Evolutionary conservation across 2,888 invertebrate species (phyloP).

Genomic region (Metellina segmentata): DNA sequence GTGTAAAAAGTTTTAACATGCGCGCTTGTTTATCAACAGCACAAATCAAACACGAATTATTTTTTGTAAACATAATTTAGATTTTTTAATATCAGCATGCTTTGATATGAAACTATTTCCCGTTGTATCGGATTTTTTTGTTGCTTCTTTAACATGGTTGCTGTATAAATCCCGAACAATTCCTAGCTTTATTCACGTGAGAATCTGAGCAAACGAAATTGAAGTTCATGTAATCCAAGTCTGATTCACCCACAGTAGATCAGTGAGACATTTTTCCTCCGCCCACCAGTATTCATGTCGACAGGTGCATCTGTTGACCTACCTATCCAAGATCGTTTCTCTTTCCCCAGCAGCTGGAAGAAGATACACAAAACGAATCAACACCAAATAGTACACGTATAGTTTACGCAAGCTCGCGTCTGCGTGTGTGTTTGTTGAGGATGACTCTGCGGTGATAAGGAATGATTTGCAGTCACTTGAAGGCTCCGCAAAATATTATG

Average conservation of each 20-base stretch:
- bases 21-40: too few species aligned
- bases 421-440: conserved; percentile 43
- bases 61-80: too few species aligned
- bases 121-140: too few species aligned
- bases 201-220: neutral
- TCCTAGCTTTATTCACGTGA: neutral
- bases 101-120: too few species aligned
- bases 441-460: conserved; percentile 53
- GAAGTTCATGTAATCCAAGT: conserved; percentile 17
- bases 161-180: neutral
- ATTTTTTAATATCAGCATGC: too few species aligned
- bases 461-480: conserved; percentile 15
- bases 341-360: conserved; percentile 49
- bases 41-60: too few species aligned
- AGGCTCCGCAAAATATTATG: conserved; percentile 11
- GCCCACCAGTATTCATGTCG: conserved; percentile 56
- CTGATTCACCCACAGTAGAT: conserved; percentile 45
- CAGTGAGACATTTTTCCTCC: conserved; percentile 20
- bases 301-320: conserved; percentile 72
- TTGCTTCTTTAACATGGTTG: too few species aligned
- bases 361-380: conserved; percentile 59
- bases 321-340: conserved; percentile 54
- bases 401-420: conserved; percentile 57
- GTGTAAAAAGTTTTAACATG: too few species aligned
- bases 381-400: conserved; percentile 57